Evolutionary conservation across 2,888 invertebrate species (phyloP).

Genomic region (Sphaerophoria taeniata): DNA sequence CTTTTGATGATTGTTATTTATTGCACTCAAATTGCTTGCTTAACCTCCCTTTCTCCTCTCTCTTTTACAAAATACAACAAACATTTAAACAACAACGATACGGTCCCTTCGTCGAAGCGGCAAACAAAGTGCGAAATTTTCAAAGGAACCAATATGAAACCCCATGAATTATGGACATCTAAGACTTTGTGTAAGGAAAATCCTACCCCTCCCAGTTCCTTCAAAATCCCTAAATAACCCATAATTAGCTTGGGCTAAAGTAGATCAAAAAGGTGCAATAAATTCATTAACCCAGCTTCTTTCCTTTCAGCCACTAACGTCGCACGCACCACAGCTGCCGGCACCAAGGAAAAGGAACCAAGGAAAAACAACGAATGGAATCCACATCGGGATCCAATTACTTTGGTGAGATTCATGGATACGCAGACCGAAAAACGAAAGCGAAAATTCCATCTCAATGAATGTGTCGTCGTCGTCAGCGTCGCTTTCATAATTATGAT

Average conservation of each 20-base stretch:
- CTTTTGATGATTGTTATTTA: constrained; percentile 70
- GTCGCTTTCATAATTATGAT: constrained; percentile 57
- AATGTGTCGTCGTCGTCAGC: constrained; percentile 11
- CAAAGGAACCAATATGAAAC: constrained; percentile 47
- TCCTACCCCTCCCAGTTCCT: constrained; percentile 5
- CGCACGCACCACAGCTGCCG: background rate
- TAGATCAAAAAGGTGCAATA: constrained; percentile 73
- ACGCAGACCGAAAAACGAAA: constrained; percentile 30
- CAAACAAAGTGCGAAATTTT: constrained; percentile 50
- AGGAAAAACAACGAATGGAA: constrained; percentile 2
- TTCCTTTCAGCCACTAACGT: constrained; percentile 15
- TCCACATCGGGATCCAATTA: constrained; percentile 69
- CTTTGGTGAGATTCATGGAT: constrained; percentile 44
- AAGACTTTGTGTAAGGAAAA: constrained; percentile 23
- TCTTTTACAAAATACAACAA: background rate
- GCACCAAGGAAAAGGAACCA: background rate
- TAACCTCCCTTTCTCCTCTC: background rate
- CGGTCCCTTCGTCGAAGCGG: no score
- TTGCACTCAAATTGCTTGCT: constrained; percentile 49
- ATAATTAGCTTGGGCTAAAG: constrained; percentile 68
- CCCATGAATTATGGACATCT: constrained; percentile 58
- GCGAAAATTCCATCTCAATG: constrained; percentile 28
- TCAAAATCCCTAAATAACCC: constrained; percentile 53
- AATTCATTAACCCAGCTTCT: constrained; percentile 65
- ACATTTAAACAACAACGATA: background rate